Percentiles rank a stretch among this genome's conserved stretches.
Evolutionary conservation across 92 coral and sea anemone genomes (phyloP).

Genomic region (Palythoa grandiflora): DNA sequence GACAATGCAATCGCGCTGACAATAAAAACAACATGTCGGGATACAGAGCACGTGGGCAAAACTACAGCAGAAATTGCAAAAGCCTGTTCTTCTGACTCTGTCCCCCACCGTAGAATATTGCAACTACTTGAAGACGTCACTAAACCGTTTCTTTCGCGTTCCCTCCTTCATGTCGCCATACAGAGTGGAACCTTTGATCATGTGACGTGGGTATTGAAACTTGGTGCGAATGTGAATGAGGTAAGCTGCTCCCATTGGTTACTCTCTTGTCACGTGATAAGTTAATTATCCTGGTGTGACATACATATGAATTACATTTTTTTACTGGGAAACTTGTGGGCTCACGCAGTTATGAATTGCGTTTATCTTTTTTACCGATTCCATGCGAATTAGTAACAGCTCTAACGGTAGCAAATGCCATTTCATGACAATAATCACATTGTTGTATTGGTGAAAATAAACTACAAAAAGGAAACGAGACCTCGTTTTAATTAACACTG

Average conservation of each 20-base stretch:
- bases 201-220: slow-evolving; percentile 36
- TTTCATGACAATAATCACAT: too few relatives aligned
- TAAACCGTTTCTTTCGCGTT: slow-evolving; percentile 24
- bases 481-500: too few relatives aligned
- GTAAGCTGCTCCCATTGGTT: background rate
- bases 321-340: too few relatives aligned
- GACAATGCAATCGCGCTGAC: slow-evolving; percentile 34
- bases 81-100: background rate
- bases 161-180: slow-evolving; percentile 35
- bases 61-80: slow-evolving; percentile 38
- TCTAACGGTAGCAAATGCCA: too few relatives aligned
- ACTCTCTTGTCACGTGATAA: background rate
- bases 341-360: too few relatives aligned
- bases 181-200: slow-evolving; percentile 43
- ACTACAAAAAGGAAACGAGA: too few relatives aligned
- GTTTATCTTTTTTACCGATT: too few relatives aligned
- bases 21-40: background rate
- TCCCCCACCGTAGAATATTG: slow-evolving; percentile 5
- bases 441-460: too few relatives aligned
- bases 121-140: slow-evolving; percentile 14
- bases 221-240: slow-evolving; percentile 36
- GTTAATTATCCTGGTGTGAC: background rate
- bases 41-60: slow-evolving; percentile 2
- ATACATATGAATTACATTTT: too few relatives aligned
- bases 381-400: too few relatives aligned